These are phyloP conservation scores for Oreonectes daqikongensis DNA, from an alignment of 2,797 vertebrate genomes.

Conservation along the genomic window DNA sequence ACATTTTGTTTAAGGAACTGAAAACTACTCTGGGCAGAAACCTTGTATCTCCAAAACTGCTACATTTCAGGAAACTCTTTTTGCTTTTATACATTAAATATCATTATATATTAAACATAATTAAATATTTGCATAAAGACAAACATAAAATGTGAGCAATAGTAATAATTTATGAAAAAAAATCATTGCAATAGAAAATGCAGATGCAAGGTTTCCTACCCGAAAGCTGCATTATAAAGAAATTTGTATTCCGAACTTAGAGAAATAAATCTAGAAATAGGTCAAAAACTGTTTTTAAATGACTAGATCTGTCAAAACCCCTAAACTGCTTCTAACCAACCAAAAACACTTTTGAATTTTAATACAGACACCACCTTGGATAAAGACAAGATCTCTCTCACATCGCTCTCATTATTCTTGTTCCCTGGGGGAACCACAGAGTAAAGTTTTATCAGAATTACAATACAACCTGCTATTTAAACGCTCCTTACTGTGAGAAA, in stretches of 20 bases:
- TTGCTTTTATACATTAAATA: no score
- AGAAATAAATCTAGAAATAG: background rate
- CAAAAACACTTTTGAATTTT: constrained; percentile 22
- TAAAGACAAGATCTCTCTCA: constrained; percentile 15
- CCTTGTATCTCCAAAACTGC: no score
- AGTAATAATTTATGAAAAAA: no score
- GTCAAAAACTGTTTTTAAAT: background rate
- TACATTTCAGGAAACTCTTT: no score
- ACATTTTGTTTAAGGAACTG: no score
- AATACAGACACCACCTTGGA: constrained; percentile 20
- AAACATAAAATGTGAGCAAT: no score
- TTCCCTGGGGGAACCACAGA: constrained; percentile 29
- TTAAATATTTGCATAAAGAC: no score
- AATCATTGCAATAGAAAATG: no score
- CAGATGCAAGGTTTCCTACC: no score
- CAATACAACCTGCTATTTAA: constrained; percentile 36
- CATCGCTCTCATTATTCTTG: constrained; percentile 39
- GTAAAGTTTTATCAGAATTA: constrained; percentile 42
- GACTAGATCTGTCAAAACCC: constrained; percentile 16
- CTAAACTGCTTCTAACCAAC: constrained; percentile 5
- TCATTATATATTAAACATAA: no score
- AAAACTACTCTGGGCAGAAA: no score
- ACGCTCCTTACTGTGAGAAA: background rate
- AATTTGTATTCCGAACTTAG: background rate
- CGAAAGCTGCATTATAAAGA: no score